Conservation (phyloP, 2,797 vertebrate genomes). For the Xiphophorus birchmanni region DNA sequence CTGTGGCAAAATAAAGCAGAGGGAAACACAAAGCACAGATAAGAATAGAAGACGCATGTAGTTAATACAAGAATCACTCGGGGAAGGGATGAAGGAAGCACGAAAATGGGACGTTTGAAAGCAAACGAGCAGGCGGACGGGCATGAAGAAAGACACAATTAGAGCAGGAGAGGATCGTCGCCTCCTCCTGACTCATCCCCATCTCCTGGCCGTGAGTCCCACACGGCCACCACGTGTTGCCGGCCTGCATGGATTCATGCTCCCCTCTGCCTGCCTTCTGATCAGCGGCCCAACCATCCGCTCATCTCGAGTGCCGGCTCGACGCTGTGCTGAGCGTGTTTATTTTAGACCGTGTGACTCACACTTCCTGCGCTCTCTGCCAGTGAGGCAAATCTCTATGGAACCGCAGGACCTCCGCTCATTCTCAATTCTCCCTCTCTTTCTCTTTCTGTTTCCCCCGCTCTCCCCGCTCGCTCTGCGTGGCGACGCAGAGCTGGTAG, state of each 20-base stretch:
- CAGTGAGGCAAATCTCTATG: slow-evolving; percentile 72
- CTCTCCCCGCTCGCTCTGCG: slow-evolving; percentile 23
- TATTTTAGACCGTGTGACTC: slow-evolving; percentile 80
- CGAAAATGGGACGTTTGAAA: neutral
- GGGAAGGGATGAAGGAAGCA: slow-evolving; percentile 15
- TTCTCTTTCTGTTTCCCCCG: slow-evolving; percentile 59
- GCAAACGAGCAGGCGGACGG: slow-evolving; percentile 19
- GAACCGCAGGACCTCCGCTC: slow-evolving; percentile 78
- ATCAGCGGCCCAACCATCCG: slow-evolving; percentile 62
- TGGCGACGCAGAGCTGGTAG: slow-evolving; percentile 57
- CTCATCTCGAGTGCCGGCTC: slow-evolving; percentile 56
- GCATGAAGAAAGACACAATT: slow-evolving; percentile 18
- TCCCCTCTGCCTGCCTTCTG: slow-evolving; percentile 55
- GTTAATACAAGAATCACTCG: slow-evolving; percentile 12
- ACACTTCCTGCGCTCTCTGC: slow-evolving; percentile 77
- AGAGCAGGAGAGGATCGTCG: slow-evolving; percentile 20
- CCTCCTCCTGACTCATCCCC: slow-evolving; percentile 42
- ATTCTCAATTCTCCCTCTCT: slow-evolving; percentile 76
- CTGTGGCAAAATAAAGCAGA: slow-evolving; percentile 52
- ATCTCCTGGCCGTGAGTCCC: slow-evolving; percentile 48
- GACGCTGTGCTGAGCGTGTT: slow-evolving; percentile 67
- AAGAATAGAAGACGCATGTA: slow-evolving; percentile 18
- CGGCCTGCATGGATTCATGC: slow-evolving; percentile 48
- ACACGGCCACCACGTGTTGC: slow-evolving; percentile 58
- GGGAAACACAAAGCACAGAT: slow-evolving; percentile 44